phyloP scores from a whole-genome alignment of 1,140 invertebrate genomes.

The Dufourea novaeangliae region DNA sequence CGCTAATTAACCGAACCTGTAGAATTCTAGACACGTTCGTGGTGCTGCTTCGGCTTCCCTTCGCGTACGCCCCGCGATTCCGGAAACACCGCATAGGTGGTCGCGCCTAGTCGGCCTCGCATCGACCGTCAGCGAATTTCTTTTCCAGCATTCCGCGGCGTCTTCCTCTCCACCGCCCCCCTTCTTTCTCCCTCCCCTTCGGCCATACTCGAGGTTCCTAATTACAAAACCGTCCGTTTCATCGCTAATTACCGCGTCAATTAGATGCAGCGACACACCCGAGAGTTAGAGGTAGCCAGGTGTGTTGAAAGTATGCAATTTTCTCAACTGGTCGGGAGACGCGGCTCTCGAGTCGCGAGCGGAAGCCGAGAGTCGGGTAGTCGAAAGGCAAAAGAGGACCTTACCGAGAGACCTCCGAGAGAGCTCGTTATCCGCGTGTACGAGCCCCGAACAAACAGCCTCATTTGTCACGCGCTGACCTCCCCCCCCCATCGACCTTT shows the following conservation, averaged over 20 bases:
- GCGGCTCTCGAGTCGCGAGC: background rate
- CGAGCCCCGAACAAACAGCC: conserved; percentile 75
- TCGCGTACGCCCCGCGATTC: background rate
- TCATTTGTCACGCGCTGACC: conserved; percentile 79
- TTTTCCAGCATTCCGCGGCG: background rate
- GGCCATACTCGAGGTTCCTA: conserved; percentile 17
- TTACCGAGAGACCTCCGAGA: conserved; percentile 64
- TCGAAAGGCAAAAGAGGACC: conserved; percentile 34
- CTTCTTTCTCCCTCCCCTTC: background rate
- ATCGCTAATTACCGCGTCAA: conserved; percentile 73
- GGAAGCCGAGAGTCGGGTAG: conserved; percentile 17
- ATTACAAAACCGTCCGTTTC: conserved; percentile 56
- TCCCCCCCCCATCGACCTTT: conserved; percentile 43
- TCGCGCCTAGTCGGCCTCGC: background rate
- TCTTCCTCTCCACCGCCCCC: background rate
- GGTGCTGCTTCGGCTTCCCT: background rate
- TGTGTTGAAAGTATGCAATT: conserved; percentile 75
- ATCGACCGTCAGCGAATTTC: conserved; percentile 9
- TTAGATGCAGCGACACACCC: conserved; percentile 71
- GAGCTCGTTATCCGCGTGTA: conserved; percentile 75
- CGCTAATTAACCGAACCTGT: conserved; percentile 42
- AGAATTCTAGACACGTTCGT: conserved; percentile 29
- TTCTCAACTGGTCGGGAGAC: conserved; percentile 43
- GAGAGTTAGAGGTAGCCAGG: conserved; percentile 68
- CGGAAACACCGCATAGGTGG: background rate